Evolutionary conservation across 2,888 invertebrate genomes (phyloP).

Genomic region (Standfussiana lucernea): DNA sequence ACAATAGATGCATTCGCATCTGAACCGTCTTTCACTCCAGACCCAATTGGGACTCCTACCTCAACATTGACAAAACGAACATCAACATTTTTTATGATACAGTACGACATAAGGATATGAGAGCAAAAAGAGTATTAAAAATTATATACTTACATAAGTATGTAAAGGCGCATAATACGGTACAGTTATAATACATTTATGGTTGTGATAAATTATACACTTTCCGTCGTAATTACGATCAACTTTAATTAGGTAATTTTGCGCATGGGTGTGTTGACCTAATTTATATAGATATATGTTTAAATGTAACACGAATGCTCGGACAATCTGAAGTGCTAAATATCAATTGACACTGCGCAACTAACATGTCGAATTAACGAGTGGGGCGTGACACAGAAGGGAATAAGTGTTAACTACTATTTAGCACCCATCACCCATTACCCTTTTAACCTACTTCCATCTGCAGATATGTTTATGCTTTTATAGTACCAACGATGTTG

Average conservation of each 20-base stretch:
- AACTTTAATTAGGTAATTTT: constrained; percentile 30
- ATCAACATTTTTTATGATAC: constrained; percentile 63
- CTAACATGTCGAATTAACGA: constrained; percentile 45
- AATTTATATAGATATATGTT: constrained; percentile 30
- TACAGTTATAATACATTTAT: constrained; percentile 20
- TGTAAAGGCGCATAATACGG: background rate
- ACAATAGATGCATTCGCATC: no score
- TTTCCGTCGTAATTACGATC: constrained; percentile 19
- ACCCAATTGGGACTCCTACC: no score
- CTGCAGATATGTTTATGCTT: constrained; percentile 21
- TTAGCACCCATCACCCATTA: constrained; percentile 46
- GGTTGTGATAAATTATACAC: constrained; percentile 10
- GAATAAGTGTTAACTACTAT: constrained; percentile 54
- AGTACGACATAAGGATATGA: constrained; percentile 46
- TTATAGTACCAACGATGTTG: background rate
- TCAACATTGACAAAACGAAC: constrained; percentile 53
- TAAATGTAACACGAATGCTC: constrained; percentile 13
- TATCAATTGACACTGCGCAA: constrained; percentile 52
- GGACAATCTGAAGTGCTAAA: constrained; percentile 34
- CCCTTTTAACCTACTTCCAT: constrained; percentile 54
- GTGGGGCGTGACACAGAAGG: constrained; percentile 31
- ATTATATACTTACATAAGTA: constrained; percentile 18
- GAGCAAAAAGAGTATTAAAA: constrained; percentile 27
- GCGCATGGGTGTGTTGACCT: constrained; percentile 25
- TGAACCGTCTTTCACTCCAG: no score